Base-by-base conservation (phyloP, 1,140 invertebrate genomes). In the Contarinia nasturtii region DNA sequence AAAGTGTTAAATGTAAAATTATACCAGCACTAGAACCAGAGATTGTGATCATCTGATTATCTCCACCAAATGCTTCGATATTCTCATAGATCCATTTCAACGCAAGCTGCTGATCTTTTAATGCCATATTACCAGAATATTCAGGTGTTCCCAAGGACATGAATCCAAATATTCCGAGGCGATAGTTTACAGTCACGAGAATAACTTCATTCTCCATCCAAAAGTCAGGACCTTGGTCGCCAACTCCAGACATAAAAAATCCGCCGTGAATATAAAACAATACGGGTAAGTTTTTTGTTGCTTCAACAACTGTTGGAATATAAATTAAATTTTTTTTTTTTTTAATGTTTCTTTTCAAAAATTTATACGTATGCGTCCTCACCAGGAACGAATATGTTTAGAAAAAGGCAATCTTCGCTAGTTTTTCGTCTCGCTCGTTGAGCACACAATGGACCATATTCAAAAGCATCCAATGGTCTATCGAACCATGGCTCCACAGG, bases 51-150 rank as follows among this genome's bases (percentile, higher is more conserved):
- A 70, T 64, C 12, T 69, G 62, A 0, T 73, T 67, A 63, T 86
- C 77, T 7, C 82, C 83, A 2, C 82, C 81, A 55, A 86, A 86
- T n/a, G 69, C 62, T 18, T 62, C 61, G 37, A 84, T 79, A 60
- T 86, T 82, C 46, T 76, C 68, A 43, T 73, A 63, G 1, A 84
- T 64, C 82, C 83, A 88, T 15, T 75, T 53, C n/a, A 88, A 54
- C 1, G 79, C 80, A 46, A 79, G 57, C 48, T 77, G 74, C 49
- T 85, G 79, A 58, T 86, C 83, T 45, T 79, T 61, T 10, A 84
- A 55, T 2, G 79, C 80, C 21, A 80, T 68, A 57, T 85, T 85
- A 1, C 82, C 82, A 2, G 71, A 57, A 7, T 71, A 56, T 46
- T 69, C 68, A 12, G 65, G 62, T 44, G 69, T 72, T 56, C 57